Evolutionary conservation across 2,797 vertebrate genomes (phyloP).

Genomic region (Poeciliopsis presidionis): DNA sequence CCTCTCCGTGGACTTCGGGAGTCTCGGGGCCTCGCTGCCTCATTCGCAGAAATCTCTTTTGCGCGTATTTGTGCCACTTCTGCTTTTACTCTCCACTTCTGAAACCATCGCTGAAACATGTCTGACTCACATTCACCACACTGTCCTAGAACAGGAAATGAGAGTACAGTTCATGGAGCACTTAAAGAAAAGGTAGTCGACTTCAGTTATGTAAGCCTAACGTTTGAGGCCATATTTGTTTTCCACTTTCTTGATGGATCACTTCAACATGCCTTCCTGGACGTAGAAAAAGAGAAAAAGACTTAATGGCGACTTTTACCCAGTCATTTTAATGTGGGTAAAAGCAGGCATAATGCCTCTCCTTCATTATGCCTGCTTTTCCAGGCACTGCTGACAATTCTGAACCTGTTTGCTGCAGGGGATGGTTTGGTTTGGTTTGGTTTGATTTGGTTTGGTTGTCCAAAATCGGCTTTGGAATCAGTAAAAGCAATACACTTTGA

Average conservation of each 20-base stretch:
- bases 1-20: slow-evolving; percentile 39
- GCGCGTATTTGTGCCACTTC: slow-evolving; percentile 28
- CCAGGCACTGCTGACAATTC: background rate
- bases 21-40: slow-evolving; percentile 40
- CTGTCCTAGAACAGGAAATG: slow-evolving; percentile 30
- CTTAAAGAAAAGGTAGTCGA: background rate
- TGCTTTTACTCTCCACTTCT: slow-evolving; percentile 33
- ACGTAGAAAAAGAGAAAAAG: too few species aligned
- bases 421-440: background rate
- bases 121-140: slow-evolving; percentile 30
- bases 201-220: background rate
- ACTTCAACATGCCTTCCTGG: background rate
- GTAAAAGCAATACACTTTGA: slow-evolving; percentile 12
- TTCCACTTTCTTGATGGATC: background rate
- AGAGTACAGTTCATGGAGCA: slow-evolving; percentile 22
- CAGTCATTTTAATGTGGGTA: too few species aligned
- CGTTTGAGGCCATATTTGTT: background rate
- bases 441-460: background rate
- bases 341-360: too few species aligned
- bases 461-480: background rate
- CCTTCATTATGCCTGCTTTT: too few species aligned
- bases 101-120: slow-evolving; percentile 10
- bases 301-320: too few species aligned
- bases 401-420: background rate
- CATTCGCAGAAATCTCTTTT: slow-evolving; percentile 42